A percentile compares a stretch with the other conserved stretches of the same genome.
These are phyloP conservation scores for Phycodurus eques DNA, from an alignment of 2,113 vertebrate species.

Conservation along the genomic window DNA sequence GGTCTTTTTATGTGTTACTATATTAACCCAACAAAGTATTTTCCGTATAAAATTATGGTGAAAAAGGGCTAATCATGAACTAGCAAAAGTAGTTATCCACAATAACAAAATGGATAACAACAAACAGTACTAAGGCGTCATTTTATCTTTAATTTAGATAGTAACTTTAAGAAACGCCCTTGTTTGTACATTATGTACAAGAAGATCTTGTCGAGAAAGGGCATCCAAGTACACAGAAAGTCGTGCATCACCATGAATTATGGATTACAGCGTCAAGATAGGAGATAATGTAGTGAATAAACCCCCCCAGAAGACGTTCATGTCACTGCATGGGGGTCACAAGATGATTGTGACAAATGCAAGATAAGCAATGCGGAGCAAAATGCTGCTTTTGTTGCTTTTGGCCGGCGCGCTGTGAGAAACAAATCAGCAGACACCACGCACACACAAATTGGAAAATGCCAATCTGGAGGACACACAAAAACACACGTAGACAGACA, in stretches of 20 bases:
- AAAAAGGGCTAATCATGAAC: too few species aligned
- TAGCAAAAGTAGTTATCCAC: too few species aligned
- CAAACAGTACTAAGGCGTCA: not conserved
- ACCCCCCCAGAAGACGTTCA: not conserved
- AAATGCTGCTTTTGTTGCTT: not conserved
- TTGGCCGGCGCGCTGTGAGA: not conserved
- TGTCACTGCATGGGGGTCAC: too few species aligned
- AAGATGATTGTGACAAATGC: not conserved
- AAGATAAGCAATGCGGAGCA: not conserved
- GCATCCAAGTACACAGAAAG: not conserved
- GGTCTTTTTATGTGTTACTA: too few species aligned
- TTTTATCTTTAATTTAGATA: not conserved
- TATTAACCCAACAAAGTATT: too few species aligned
- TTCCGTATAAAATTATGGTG: too few species aligned
- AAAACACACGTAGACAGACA: too few species aligned
- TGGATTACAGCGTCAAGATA: not conserved
- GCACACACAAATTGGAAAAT: constrained; percentile 14
- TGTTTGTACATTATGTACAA: not conserved
- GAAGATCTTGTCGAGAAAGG: not conserved
- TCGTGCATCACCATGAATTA: not conserved
- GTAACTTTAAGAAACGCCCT: too few species aligned
- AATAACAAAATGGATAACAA: not conserved
- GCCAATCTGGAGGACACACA: constrained; percentile 32
- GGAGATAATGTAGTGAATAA: not conserved
- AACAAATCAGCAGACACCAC: not conserved